A percentile compares a stretch with the other conserved stretches of the same genome.
Evolutionary conservation across 1,140 invertebrate species (phyloP).

Genomic region (Ceratosolen fusciceps): DNA sequence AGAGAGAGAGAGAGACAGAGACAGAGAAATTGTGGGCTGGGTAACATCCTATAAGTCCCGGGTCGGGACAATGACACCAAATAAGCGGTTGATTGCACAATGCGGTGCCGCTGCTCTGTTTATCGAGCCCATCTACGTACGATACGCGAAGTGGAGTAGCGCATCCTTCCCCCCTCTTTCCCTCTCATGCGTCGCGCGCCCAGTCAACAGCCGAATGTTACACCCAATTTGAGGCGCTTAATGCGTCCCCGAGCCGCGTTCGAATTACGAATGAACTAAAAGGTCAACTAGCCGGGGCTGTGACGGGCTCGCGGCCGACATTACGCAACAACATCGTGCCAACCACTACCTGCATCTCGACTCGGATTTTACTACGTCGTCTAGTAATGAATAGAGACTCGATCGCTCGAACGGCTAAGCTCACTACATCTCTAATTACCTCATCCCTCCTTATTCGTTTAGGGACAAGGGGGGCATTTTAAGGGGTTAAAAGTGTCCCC

Average conservation of each 20-base stretch:
- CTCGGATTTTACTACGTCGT: too few relatives aligned
- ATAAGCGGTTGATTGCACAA: constrained; percentile 68
- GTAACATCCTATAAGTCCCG: constrained; percentile 55
- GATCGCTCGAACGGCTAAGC: too few relatives aligned
- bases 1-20: neutral
- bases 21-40: neutral
- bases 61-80: constrained; percentile 66
- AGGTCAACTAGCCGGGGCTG: too few relatives aligned
- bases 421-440: too few relatives aligned
- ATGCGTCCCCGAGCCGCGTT: constrained; percentile 56
- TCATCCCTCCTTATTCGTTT: too few relatives aligned
- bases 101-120: constrained; percentile 64
- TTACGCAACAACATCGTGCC: too few relatives aligned
- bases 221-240: constrained; percentile 65
- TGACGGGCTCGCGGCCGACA: too few relatives aligned
- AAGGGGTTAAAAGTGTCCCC: too few relatives aligned
- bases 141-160: constrained; percentile 53
- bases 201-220: constrained; percentile 65
- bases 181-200: constrained; percentile 12
- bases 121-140: constrained; percentile 67
- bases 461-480: too few relatives aligned
- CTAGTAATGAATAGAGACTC: too few relatives aligned
- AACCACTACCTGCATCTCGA: neutral
- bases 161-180: constrained; percentile 7
- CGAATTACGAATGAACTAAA: constrained; percentile 55